Base-by-base conservation (phyloP, 2,113 vertebrate genomes). In the Synodontis membranacea region DNA sequence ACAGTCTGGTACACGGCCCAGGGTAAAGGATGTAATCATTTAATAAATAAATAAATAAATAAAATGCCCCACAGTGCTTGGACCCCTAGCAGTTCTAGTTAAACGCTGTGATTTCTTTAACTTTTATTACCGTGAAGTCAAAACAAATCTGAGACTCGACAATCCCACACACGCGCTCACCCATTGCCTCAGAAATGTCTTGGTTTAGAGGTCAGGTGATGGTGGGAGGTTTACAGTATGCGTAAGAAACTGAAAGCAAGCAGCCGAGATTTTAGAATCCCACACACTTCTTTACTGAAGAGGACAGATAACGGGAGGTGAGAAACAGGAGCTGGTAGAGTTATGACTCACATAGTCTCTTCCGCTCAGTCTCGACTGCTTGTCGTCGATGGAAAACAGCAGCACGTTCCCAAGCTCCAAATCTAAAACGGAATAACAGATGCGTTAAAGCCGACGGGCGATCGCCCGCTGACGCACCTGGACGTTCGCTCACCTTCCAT, bases 361-460 rank as follows among this genome's bases (percentile, higher is more conserved):
- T 42, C 97, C 95, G 80, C 94, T 93, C 79, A 91, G 66, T 91
- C 97, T 95, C 72, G 96, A 96, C 87, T 96, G 95, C 91, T 96
- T 97, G 89, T 98, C 97, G 78, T 99, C 96, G 46, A 99, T 94
- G 70, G 96, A 95, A 91, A 99, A 97, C 88, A 99, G 92, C 72
- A 98, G 92, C 78, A 97, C 96, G 84, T 92, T 92, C 89, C 97
- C 97, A 46, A 99, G 94, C 4, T 93, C 92, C 93, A 99, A 89
- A 86, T 99, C 98, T 98, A 91, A 90, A 87, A 94, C 28, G 70
- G 70, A 46, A 19, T 12, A 39, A 19, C 14, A 25, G 39, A 64
- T 11, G n/a, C 9, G 25, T 64, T 50, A 31, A 10, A 46, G 5
- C 14, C 1, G 25, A 12, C 3, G 1, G 19, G 39, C 31, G 3